Base-by-base conservation (phyloP, 1,140 invertebrate species). In the Aethina tumida region DNA sequence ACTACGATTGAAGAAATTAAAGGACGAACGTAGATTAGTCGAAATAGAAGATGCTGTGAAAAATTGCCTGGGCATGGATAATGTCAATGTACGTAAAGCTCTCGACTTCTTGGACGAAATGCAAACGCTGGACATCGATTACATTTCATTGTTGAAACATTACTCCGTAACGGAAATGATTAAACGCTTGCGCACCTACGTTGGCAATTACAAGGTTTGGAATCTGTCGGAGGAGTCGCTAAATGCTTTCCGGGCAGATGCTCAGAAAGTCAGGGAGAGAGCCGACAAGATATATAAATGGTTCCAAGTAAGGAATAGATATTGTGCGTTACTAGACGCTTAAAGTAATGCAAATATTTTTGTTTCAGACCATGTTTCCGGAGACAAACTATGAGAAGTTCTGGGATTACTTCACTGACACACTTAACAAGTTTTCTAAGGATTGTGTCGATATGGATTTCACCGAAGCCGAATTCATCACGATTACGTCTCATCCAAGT, bases 101-200 rank as follows among this genome's bases (percentile, higher is more conserved):
- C 20, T 54, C 12, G 59, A 71, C 39, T 75, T 72, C 52, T 62
- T 81, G 15, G 61, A 70, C 21, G 69, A 81, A 65, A 59, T 82
- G 31, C 59, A 74, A 52, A 67, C 72, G 8, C 56, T 90, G 24
- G 66, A 80, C 6, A 59, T 90, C 7, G 79, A 75, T 40, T 70
- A 79, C n/a, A 52, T 90, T 2, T 86, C 90, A 79, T 59, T 92
- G 13, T 75, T 88, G 47, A 90, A 89, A 48, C 82, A 91, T 66
- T 79, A 86, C 0, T 73, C 79, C 33, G 74, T 85, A 39, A 73
- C 90, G 34, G 77, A 84, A 52, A 88, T 78, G 1, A 68, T 83
- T 18, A 80, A 78, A 48, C 71, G 76, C 40, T 35, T 50, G 36
- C 59, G 79, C 18, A 65, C 69, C 14, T 85, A 84, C 58, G 70